phyloP scores from a whole-genome alignment of 2,113 vertebrate species.

The Pongo pygmaeus region DNA sequence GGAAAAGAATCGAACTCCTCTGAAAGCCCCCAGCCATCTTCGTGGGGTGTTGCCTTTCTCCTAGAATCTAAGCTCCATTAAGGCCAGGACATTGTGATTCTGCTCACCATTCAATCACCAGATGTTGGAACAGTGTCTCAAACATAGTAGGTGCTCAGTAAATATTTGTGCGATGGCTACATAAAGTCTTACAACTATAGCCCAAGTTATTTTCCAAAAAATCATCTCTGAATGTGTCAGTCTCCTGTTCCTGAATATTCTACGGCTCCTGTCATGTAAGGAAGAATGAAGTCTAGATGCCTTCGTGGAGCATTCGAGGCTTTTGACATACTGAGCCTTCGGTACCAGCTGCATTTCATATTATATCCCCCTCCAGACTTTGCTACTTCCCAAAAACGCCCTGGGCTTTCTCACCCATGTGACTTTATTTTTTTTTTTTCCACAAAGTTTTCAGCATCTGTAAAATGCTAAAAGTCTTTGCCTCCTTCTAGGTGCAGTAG shows the following conservation, averaged over 20 bases:
- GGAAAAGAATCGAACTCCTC: not conserved
- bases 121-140: too few relatives aligned
- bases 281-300: not conserved
- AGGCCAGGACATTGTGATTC: accelerated
- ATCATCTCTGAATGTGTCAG: not conserved
- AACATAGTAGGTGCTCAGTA: not conserved
- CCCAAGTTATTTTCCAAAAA: not conserved
- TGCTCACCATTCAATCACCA: not conserved
- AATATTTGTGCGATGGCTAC: too few relatives aligned
- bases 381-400: not conserved
- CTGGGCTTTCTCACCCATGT: not conserved
- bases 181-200: not conserved
- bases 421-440: not conserved
- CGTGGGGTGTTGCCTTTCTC: accelerated
- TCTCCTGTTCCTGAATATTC: accelerated
- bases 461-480: not conserved
- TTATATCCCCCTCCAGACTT: not conserved
- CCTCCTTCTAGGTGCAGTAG: not conserved
- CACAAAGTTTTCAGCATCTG: not conserved
- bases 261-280: not conserved
- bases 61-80: not conserved
- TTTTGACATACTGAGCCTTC: not conserved
- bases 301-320: accelerated
- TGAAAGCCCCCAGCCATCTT: accelerated
- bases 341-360: not conserved